A percentile compares a stretch with the other conserved stretches of the same genome.
phyloP scores from a whole-genome alignment of 92 coral and sea anemone genomes.

The Epizoanthus ramosus region DNA sequence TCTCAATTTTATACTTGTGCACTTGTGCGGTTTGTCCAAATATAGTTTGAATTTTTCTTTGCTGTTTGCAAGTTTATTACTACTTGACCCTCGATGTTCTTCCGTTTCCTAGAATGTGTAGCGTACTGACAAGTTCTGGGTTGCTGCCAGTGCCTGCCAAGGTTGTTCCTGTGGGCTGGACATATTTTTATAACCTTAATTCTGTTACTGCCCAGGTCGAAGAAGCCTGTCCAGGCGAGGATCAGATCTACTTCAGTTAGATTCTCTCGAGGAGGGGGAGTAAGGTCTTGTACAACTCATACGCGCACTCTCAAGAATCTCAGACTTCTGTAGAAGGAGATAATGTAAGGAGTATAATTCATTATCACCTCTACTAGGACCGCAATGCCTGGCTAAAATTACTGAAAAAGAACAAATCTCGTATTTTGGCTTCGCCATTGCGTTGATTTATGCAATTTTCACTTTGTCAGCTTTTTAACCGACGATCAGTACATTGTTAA shows the following conservation, averaged over 20 bases:
- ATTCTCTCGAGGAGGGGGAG: neutral
- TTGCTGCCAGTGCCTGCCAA: slow-evolving; percentile 11
- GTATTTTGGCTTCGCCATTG: slow-evolving; percentile 17
- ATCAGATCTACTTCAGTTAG: slow-evolving; percentile 21
- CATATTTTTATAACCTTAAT: slow-evolving; percentile 10
- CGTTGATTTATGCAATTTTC: neutral
- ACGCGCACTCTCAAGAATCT: neutral
- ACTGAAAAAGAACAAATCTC: slow-evolving; percentile 17
- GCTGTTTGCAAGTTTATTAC: neutral
- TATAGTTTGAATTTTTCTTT: neutral
- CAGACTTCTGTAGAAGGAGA: neutral
- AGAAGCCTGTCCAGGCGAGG: slow-evolving; percentile 10
- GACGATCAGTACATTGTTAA: too few relatives aligned
- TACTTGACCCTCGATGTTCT: neutral
- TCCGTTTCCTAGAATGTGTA: slow-evolving; percentile 7
- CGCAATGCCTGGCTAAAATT: slow-evolving; percentile 15
- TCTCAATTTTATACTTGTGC: neutral
- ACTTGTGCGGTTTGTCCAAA: neutral
- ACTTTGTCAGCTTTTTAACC: slow-evolving; percentile 4
- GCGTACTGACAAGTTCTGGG: slow-evolving; percentile 15
- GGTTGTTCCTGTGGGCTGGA: slow-evolving; percentile 1
- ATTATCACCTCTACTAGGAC: slow-evolving; percentile 11
- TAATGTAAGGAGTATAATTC: neutral
- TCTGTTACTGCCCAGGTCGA: neutral
- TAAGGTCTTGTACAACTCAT: neutral